Base-by-base conservation (phyloP, 30 jellyfish, hydroid and myxozoan genomes). In the Sanderia malayensis region DNA sequence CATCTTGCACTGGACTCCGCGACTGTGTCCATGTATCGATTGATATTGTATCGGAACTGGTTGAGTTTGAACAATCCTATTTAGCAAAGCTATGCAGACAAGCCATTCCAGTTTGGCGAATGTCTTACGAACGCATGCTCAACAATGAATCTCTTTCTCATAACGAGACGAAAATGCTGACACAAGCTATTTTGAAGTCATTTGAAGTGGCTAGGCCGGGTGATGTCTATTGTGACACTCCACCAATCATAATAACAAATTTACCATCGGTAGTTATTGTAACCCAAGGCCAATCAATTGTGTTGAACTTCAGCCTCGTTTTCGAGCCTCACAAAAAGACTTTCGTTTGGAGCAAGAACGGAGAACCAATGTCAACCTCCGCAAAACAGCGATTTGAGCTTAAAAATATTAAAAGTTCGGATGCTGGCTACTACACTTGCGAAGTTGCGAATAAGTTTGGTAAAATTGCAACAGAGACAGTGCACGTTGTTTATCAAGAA, bases 401-500 rank as follows among this genome's bases (percentile, higher is more conserved):
- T 13, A 23, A 7, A 1, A 30, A 68, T 7, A 55, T 27, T 28
- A 52, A 30, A 37, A 66, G 9, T n/a, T 9, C 62, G 18, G 22
- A 21, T 21, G 9, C 76, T 62, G 84, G 87, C 10, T 83, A 20
- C 46, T 83, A 83, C 55, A 32, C 58, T 7, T 83, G 95, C 57
- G 74, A 53, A 10, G 41, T 83, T 1, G 44, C 82, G n/a, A 83
- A 83, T 58, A 73, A 47, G 64, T 83, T 83, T 46, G 95, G 95
- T 10, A 71, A 55, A 46, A 34, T 52, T 0, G 2, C 46, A 3
- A 57, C 83, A 22, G 34, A 44, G 25, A 53, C 76, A 17, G 79
- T 59, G 20, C 53, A 61, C 3, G 95, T 83, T 1, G 65, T 46
- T 6, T 37, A 1, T 55, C 33, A 73, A 25, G 74, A 47, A 44